These are phyloP conservation scores for Mionectes olivaceus DNA, from an alignment of 2,797 vertebrate genomes.

Conservation along the genomic window DNA sequence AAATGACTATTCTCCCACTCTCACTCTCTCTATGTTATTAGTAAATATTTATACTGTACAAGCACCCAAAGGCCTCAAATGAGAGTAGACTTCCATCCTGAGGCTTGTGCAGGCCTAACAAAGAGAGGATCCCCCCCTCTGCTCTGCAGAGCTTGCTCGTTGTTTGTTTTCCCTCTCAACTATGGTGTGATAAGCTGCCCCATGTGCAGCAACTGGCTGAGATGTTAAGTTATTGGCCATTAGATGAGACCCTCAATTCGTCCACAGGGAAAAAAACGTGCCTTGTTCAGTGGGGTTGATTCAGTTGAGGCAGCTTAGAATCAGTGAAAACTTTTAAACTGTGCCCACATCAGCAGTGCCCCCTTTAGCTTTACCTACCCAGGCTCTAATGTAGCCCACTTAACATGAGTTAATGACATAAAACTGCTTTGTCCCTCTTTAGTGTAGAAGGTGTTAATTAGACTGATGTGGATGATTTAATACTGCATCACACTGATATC, in stretches of 20 bases:
- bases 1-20: constrained; percentile 60
- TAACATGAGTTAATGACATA: background rate
- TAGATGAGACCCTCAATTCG: background rate
- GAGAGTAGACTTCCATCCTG: constrained; percentile 16
- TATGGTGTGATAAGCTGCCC: background rate
- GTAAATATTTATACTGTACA: constrained; percentile 65
- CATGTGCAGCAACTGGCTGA: background rate
- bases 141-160: background rate
- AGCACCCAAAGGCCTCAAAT: constrained; percentile 42
- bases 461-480: background rate
- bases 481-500: background rate
- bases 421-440: background rate
- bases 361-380: background rate
- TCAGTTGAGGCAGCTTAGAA: background rate
- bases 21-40: constrained; percentile 63
- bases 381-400: background rate
- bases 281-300: background rate
- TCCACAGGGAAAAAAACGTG: background rate
- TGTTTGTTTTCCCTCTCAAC: constrained; percentile 17
- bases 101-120: background rate
- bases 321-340: background rate
- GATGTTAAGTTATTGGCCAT: background rate
- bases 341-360: background rate
- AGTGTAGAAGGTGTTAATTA: background rate
- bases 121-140: background rate